Base-by-base conservation (phyloP, 2,888 invertebrate genomes). In the Trisateles emortualis region DNA sequence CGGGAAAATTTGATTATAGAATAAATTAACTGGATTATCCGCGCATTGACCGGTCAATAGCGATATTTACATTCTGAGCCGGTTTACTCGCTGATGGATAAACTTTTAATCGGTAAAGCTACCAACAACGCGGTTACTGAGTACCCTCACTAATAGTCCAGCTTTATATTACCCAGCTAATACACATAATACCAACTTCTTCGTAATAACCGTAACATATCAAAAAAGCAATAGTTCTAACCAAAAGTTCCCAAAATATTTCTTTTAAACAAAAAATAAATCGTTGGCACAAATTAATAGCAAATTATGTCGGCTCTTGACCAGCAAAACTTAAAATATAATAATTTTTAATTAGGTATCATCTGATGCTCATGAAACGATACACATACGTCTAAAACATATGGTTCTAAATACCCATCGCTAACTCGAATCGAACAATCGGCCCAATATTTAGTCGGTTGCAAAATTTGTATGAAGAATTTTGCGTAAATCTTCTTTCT, bases 201-300 rank as follows among this genome's bases (percentile, higher is more conserved):
- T 3, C 4, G 6, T 32, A n/a, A 5, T 11, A 32, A 11, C 32
- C 32, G 32, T 11, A 32, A 32, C 32, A 32, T 29, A 46, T 42
- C n/a, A n/a, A n/a, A n/a, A 61, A 55, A 59, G 56, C 59, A 46
- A 43, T 68, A 57, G 52, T 53, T 54, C 39, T 61, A 62, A 67
- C 50, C 40, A 2, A 52, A 46, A 58, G 46, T 58, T 64, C 54
- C 64, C 57, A 53, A 60, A 53, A 59, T 33, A 53, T 55, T 43
- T 44, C 35, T 49, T 14, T 24, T 36, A 26, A 40, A 33, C 40
- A 36, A 38, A 48, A n/a, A 38, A 33, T 9, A 35, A 30, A 19
- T 19, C 19, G 19, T 59, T 65, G 68, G 65, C 68, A 65, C 63
- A 42, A 44, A 43, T 47, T 45, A 32, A 19, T 29, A 51, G 48